These are phyloP conservation scores for Pangasius djambal DNA, from an alignment of 2,797 vertebrate species.

Conservation along the genomic window DNA sequence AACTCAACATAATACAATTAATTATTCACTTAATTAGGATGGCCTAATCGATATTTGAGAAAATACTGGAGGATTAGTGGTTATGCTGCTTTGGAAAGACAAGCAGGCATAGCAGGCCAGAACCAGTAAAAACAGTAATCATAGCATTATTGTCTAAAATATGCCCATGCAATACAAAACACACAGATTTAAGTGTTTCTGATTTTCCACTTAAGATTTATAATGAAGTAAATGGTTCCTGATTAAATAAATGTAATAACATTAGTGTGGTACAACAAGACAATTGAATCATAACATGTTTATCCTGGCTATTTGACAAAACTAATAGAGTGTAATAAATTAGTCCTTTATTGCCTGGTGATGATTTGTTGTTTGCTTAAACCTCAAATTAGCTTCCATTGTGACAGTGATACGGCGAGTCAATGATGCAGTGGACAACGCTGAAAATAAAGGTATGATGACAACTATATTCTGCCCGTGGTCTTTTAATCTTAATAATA, in stretches of 20 bases:
- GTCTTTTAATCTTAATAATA: background rate
- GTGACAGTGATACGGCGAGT: conserved; percentile 97
- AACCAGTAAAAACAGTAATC: conserved; percentile 28
- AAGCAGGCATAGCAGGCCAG: background rate
- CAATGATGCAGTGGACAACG: conserved; percentile 91
- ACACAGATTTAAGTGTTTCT: background rate
- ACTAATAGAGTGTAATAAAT: conserved; percentile 21
- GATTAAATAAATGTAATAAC: conserved; percentile 12
- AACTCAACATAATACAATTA: conserved; percentile 3
- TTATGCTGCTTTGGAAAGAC: conserved; percentile 17
- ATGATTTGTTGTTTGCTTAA: conserved; percentile 30
- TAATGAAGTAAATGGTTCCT: background rate
- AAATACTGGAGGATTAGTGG: conserved; percentile 41
- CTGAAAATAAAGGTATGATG: conserved; percentile 93
- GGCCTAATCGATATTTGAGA: conserved; percentile 26
- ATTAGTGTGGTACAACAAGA: background rate
- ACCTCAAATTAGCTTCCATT: conserved; percentile 84
- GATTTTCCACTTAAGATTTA: background rate
- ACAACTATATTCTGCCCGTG: background rate
- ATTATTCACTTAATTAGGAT: conserved; percentile 36
- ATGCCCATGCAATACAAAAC: background rate
- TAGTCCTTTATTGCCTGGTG: conserved; percentile 1
- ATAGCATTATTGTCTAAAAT: conserved; percentile 10
- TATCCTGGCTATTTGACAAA: conserved; percentile 16
- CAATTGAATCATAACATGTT: conserved; percentile 33